phyloP scores from a whole-genome alignment of 2,888 invertebrate species.

The Coronaproctus castanopsis region DNA sequence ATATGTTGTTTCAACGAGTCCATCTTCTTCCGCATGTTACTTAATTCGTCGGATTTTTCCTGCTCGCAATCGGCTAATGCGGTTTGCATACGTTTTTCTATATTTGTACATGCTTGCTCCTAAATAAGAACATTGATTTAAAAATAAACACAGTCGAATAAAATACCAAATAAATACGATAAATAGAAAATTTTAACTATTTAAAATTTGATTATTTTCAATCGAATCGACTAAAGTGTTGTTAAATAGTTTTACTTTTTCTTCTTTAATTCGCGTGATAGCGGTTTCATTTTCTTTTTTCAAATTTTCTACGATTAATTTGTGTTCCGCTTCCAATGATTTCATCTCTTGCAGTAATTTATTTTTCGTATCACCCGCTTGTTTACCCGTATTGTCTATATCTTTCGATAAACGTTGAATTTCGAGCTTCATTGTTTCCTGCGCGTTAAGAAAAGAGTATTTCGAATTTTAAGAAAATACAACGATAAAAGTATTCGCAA shows the following conservation, averaged over 20 bases:
- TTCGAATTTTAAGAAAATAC: too few species aligned
- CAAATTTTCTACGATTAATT: conserved; percentile 47
- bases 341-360: conserved; percentile 48
- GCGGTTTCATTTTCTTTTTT: conserved; percentile 53
- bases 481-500: too few species aligned
- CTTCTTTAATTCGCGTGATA: conserved; percentile 52
- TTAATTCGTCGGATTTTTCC: conserved; percentile 60
- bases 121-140: too few species aligned
- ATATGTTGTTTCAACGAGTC: conserved; percentile 58
- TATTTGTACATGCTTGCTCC: conserved; percentile 46
- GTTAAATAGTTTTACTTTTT: conserved; percentile 46
- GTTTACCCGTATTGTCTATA: conserved; percentile 48
- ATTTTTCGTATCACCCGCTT: conserved; percentile 43
- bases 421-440: conserved; percentile 52
- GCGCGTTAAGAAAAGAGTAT: conserved; percentile 5
- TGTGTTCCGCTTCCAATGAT: conserved; percentile 59
- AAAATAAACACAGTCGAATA: too few species aligned
- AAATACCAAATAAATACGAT: too few species aligned
- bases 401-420: conserved; percentile 52
- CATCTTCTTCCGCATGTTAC: conserved; percentile 51
- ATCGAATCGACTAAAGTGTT: too few species aligned
- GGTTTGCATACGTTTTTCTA: conserved; percentile 63
- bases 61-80: conserved; percentile 47
- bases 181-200: neutral
- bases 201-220: neutral